Evolutionary conservation across 2,113 vertebrate species (phyloP), one percentile per base, ranked within the genome.

Genomic region (Erythrocercus mccallii): DNA sequence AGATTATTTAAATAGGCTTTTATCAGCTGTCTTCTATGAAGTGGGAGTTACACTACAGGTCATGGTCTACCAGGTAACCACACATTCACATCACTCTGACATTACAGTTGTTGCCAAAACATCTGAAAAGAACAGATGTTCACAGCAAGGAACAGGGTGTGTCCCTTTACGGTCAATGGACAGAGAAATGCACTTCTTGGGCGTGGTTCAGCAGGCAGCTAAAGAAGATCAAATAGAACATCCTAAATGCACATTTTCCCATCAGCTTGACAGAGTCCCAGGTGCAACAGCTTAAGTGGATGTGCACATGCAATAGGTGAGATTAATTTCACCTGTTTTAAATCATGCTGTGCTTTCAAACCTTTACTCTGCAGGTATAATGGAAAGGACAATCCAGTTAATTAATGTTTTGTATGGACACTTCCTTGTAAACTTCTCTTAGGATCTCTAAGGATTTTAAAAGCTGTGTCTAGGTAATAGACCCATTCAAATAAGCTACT

Each of bases 291-390:
- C 25, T 71, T 48, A 84, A 40, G 27, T 24, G 61, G 35, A 81
- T 0, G 0, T 58, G 9, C 51, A 77, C 14, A 15, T 3, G 15
- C 38, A 51, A 79, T 0, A 68, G 33, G n/a, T 31, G 27, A 70
- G 35, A 62, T 56, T 62, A 23, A 42, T 70, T 62, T 23, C 70
- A 83, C 42, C 15, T 56, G 42, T 14, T 83, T 37, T 42, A 83
- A 77, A 42, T 50, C n/a, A 42, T 2, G 27, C 61, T 64, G 12
- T 8, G 21, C 17, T 79, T 66, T 84, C 56, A 78, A 84, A 84
- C 5, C 17, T 74, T 57, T 69, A 38, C 44, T 76, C 31, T 51
- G 81, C 22, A 87, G 23, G 12, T 53, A 58, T n/a, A 42, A 48
- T 5, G 28, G 54, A 87, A 80, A 87, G 74, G 30, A 58, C 51